Evolutionary conservation across 1,140 invertebrate genomes (phyloP), one percentile per base, ranked within the genome.

Genomic region (Lepidurus apus): DNA sequence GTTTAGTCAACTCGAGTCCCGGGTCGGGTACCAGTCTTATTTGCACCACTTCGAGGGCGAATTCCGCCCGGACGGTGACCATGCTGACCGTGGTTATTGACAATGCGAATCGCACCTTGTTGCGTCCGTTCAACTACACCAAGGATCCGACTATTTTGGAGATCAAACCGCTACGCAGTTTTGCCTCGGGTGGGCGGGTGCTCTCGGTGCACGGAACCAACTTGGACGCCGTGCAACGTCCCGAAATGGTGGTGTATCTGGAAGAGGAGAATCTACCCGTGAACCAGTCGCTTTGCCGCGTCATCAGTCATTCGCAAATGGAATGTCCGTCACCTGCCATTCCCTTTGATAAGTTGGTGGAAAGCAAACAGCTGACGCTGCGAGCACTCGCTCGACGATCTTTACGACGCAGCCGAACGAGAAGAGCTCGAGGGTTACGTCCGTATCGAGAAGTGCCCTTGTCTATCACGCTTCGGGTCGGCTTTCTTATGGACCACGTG

Each of bases 401-500:
- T 74, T 73, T 73, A 75, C 74, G 13, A 24, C 80, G 75, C 26
- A 73, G 77, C 34, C 79, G 76, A 9, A 74, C 77, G 10, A 44
- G 80, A 9, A 47, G 73, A 34, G 74, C 75, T 11, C 73, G 81
- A 79, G 81, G 79, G 1, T 53, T 79, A n/a, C 79, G 79, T 21
- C 75, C 75, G 45, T 45, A 80, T 78, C 79, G 75, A 75, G 82
- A 82, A n/a, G 84, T 80, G 17, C 79, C 79, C 10, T 74, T 83
- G 75, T 83, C 82, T 76, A 82, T 87, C 24, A 82, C 81, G 26
- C 81, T 88, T 1, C 85, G 87, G 81, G 90, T 98, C 78, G 95
- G 93, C 17, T 98, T 99, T 85, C 88, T 95, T 7, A 98, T 99
- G 97, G 97, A 99, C 83, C 93, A 94, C 85, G 97, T 98, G 0